Percentiles rank a stretch among this genome's conserved stretches.
Conservation (phyloP, 2,113 vertebrate species). For the Cololabis saira region DNA sequence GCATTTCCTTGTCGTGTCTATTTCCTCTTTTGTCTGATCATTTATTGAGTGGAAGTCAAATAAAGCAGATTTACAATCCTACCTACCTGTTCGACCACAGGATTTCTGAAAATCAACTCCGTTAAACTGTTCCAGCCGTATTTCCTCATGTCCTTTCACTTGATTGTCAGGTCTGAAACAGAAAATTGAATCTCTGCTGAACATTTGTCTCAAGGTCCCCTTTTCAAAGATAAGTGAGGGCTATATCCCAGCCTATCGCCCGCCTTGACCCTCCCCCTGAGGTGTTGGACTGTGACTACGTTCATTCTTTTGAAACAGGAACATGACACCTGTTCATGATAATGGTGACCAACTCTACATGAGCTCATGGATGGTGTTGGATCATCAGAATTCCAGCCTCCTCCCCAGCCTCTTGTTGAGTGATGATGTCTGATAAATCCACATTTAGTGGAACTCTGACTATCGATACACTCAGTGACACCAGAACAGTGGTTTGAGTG, state of each 20-base stretch:
- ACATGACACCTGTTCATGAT: not conserved
- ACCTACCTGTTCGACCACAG: slow-evolving; percentile 76
- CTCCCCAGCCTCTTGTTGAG: not conserved
- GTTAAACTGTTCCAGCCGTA: slow-evolving; percentile 60
- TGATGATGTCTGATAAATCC: not conserved
- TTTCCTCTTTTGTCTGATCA: no score
- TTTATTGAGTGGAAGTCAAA: not conserved
- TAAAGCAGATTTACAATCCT: slow-evolving; percentile 20
- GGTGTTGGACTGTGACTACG: not conserved
- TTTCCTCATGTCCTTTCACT: slow-evolving; percentile 64
- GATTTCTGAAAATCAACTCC: slow-evolving; percentile 64
- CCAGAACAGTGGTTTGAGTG: not conserved
- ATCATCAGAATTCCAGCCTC: not conserved
- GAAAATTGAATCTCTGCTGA: slow-evolving; percentile 14
- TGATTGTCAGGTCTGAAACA: slow-evolving; percentile 6
- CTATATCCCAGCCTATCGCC: slow-evolving; percentile 55
- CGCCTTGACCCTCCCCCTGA: slow-evolving; percentile 26
- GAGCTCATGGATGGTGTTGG: not conserved
- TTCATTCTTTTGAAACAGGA: not conserved
- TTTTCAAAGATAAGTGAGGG: slow-evolving; percentile 13
- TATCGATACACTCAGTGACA: not conserved
- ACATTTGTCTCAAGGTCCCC: slow-evolving; percentile 46
- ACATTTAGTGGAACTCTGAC: not conserved
- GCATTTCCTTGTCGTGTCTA: no score
- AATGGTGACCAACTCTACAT: not conserved